Conservation (phyloP, 1,140 invertebrate genomes). For the Scaptomyza hsui region DNA sequence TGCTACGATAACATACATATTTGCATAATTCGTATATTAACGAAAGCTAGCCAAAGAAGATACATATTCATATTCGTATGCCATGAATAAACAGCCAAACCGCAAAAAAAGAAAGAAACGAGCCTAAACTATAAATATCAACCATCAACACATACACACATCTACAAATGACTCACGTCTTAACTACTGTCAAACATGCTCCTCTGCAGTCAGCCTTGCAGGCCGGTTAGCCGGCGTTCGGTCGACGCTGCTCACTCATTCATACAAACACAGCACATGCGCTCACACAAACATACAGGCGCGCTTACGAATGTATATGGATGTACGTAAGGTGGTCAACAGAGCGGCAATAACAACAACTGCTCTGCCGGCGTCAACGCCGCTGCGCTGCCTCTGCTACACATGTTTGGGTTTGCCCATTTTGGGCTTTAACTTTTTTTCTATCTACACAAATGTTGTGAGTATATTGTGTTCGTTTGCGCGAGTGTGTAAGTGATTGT, state of each 20-base stretch:
- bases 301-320: constrained; percentile 19
- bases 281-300: constrained; percentile 49
- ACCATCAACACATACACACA: constrained; percentile 29
- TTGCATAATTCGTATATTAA: constrained; percentile 69
- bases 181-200: constrained; percentile 52
- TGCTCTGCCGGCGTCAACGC: constrained; percentile 30
- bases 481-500: constrained; percentile 22
- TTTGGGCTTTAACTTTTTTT: constrained; percentile 57
- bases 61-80: constrained; percentile 6
- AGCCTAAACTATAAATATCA: constrained; percentile 62
- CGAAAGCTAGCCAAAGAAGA: constrained; percentile 31
- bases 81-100: constrained; percentile 45
- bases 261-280: constrained; percentile 50
- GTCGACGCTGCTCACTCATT: constrained; percentile 48
- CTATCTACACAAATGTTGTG: constrained; percentile 21
- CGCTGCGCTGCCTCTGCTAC: constrained; percentile 49
- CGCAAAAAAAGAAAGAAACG: constrained; percentile 14
- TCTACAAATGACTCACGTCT: constrained; percentile 55
- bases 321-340: constrained; percentile 40
- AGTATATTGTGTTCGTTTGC: constrained; percentile 18
- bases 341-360: constrained; percentile 49
- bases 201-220: constrained; percentile 42
- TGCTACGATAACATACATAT: constrained; percentile 50
- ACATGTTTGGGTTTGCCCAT: constrained; percentile 71
- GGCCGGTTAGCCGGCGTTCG: constrained; percentile 50